A percentile compares a stretch with the other conserved stretches of the same genome.
Evolutionary conservation across 2,888 invertebrate species (phyloP).

Genomic region (Caenorhabditis plicata): DNA sequence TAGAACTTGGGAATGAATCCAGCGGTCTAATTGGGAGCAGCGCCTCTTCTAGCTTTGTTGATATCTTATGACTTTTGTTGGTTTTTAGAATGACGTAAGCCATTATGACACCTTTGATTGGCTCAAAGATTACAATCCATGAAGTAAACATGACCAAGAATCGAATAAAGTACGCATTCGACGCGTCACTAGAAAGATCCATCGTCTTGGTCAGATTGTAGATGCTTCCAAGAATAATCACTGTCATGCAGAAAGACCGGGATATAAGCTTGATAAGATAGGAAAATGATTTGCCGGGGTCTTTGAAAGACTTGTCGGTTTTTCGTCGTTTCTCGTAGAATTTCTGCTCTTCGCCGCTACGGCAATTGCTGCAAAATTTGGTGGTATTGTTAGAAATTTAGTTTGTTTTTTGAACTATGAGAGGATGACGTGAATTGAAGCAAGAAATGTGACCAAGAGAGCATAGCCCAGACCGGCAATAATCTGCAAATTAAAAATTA

Average conservation of each 20-base stretch:
- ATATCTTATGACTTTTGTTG: slow-evolving; percentile 26
- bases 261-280: slow-evolving; percentile 1
- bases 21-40: slow-evolving; percentile 19
- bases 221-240: slow-evolving; percentile 7
- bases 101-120: slow-evolving; percentile 37
- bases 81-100: slow-evolving; percentile 19
- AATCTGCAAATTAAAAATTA: slow-evolving; percentile 2
- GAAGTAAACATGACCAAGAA: slow-evolving; percentile 24
- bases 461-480: slow-evolving; percentile 10
- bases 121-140: slow-evolving; percentile 41
- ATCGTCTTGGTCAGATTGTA: slow-evolving; percentile 11
- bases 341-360: slow-evolving; percentile 8
- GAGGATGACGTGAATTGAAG: slow-evolving; percentile 7
- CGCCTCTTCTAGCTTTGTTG: slow-evolving; percentile 23
- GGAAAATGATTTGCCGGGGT: slow-evolving; percentile 18
- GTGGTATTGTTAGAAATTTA: background rate
- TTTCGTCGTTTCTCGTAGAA: slow-evolving; percentile 3
- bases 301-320: slow-evolving; percentile 13
- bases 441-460: slow-evolving; percentile 8
- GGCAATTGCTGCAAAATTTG: slow-evolving; percentile 9
- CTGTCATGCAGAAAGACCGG: slow-evolving; percentile 3
- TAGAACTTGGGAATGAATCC: slow-evolving; percentile 28
- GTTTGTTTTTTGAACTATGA: background rate
- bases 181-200: slow-evolving; percentile 27
- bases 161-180: slow-evolving; percentile 35